A percentile compares a stretch with the other conserved stretches of the same genome.
Evolutionary conservation across 2,113 vertebrate species (phyloP).

Genomic region (Sisor rabdophorus): DNA sequence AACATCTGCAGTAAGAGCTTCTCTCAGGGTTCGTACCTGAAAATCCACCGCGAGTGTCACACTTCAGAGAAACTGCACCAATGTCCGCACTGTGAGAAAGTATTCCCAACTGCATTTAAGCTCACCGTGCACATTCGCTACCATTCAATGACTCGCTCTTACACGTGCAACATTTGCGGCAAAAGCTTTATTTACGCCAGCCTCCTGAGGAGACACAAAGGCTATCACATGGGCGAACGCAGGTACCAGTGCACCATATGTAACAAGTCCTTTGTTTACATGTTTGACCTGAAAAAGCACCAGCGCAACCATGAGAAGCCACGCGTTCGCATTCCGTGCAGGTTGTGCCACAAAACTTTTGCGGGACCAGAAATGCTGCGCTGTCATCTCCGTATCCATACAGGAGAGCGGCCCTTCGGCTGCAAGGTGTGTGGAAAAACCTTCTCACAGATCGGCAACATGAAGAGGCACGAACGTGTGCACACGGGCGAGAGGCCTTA

Average conservation of each 20-base stretch:
- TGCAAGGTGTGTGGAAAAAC: conserved; percentile 49
- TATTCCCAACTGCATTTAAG: conserved; percentile 52
- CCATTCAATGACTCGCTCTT: conserved; percentile 55
- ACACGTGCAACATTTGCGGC: conserved; percentile 61
- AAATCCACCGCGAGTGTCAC: conserved; percentile 60
- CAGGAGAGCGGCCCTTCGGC: conserved; percentile 57
- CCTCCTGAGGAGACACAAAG: conserved; percentile 57
- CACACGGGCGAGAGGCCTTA: conserved; percentile 33
- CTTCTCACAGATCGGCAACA: conserved; percentile 50
- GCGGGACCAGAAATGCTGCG: conserved; percentile 51
- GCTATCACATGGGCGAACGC: conserved; percentile 63
- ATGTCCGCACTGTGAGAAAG: conserved; percentile 61
- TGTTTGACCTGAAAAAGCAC: conserved; percentile 54
- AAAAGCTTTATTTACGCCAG: conserved; percentile 57
- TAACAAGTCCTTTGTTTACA: conserved; percentile 51
- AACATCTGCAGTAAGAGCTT: conserved; percentile 59
- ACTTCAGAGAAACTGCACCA: conserved; percentile 55
- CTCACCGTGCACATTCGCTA: conserved; percentile 58
- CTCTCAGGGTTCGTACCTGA: conserved; percentile 61
- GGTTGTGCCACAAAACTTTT: conserved; percentile 47
- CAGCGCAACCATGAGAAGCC: conserved; percentile 49
- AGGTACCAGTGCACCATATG: conserved; percentile 49
- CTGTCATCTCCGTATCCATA: conserved; percentile 62
- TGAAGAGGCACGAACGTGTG: conserved; percentile 54
- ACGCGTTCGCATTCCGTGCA: conserved; percentile 36